Evolutionary conservation across 2,797 vertebrate species (phyloP), one percentile per base, ranked within the genome.

Genomic region (Emydoidea blandingii): DNA sequence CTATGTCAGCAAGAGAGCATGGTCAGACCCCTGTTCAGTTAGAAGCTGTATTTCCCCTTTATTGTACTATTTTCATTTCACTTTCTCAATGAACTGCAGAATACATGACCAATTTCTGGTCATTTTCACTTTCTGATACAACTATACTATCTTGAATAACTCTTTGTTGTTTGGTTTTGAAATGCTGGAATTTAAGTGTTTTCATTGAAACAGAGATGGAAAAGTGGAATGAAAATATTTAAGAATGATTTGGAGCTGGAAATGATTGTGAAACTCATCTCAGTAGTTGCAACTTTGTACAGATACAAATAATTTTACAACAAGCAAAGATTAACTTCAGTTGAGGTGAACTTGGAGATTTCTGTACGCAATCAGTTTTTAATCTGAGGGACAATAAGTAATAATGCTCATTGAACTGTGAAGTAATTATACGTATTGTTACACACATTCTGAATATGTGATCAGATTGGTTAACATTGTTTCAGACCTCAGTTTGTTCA

Each of bases 361-460:
- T 91, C 90, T 91, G 79, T 56, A 76, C 31, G 4, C 65, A 2
- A 56, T 25, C 21, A n/a, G 16, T 12, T 90, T 95, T 94, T 89
- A 92, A 44, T 47, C 47, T 14, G 53, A 59, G 31, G 23, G 87
- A 2, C 31, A 84, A 8, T 47, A 87, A 34, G n/a, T 79, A 92
- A 0, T 59, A 23, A 50, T 86, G 76, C 6, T 83, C 29, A 23
- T 5, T 83, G 50, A 53, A 85, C 65, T 0, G 0, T 72, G 65
- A 72, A 72, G 19, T 37, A 72, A 37, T 29, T 15, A 47, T 76
- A 44, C 4, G 4, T 82, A 34, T 12, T 78, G 57, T 88, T 93
- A 25, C 25, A 56, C 23, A 87, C 91, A 44, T 87, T 87, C 80
- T 41, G 72, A 92, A 41, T 79, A 47, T 25, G 1, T 83, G 6